Base-by-base conservation (phyloP, 1,140 invertebrate species). In the Atta cephalotes region DNA sequence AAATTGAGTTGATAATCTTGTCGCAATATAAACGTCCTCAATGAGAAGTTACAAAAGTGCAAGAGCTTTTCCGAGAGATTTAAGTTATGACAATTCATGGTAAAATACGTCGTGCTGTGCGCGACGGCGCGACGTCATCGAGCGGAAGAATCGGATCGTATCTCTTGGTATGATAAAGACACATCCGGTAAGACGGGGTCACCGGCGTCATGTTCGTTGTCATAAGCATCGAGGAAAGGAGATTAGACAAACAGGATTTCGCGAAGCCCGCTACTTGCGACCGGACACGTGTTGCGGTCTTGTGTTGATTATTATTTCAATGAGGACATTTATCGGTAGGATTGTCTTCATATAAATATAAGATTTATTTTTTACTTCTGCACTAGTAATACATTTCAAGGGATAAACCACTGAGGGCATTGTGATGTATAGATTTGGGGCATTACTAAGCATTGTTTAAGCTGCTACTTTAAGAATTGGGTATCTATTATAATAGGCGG, bases 211-310 rank as follows among this genome's bases (percentile, higher is more conserved):
- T 35, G 10, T 51, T 53, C 35, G 35, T 71, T 31, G 51, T 49
- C 53, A 25, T 35, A 62, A 35, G 18, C 14, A 12, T 28, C 21
- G 65, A 31, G 68, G 31, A 70, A 86, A 84, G 72, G 31, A 71
- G 90, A 91, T 92, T 91, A 89, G 77, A 84, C 87, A 93, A 93
- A 93, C 87, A 88, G 82, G 92, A 92, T 93, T 91, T 79, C 68
- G 18, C 78, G 88, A 93, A 91, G 87, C 92, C 88, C 85, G 79
- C 79, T 25, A 80, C 28, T 78, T 78, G 49, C 51, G 53, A 53
- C 9, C 14, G 12, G 62, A 88, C 87, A 92, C 91, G 91, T 90
- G 87, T 89, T 80, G 76, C 68, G 21, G 79, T 79, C 4, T 58
- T 10, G n/a, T 18, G 25, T 62, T 56, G 63, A 28, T 63, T 77